A percentile compares a stretch with the other conserved stretches of the same genome.
Evolutionary conservation across 2,113 vertebrate species (phyloP).

Genomic region (Ptilorrhoa leucosticta): DNA sequence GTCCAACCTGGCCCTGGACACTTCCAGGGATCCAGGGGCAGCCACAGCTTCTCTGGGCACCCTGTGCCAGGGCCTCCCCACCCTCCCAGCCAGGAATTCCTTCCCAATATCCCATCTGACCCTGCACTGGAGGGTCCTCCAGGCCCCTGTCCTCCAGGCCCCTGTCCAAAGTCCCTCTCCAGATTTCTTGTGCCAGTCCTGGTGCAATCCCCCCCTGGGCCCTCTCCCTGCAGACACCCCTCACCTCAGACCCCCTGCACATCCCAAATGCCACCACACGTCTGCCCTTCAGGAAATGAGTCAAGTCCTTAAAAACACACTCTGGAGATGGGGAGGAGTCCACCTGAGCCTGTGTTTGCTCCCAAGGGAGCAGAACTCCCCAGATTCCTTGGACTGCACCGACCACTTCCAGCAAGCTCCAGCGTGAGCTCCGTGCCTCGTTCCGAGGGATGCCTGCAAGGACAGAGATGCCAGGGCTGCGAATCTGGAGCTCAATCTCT

Average conservation of each 20-base stretch:
- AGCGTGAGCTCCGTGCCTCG: not conserved
- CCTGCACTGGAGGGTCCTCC: not conserved
- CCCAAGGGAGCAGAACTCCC: not conserved
- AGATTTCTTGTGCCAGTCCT: not conserved
- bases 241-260: not conserved
- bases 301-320: not conserved
- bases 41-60: not conserved
- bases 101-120: rapidly evolving
- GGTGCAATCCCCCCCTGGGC: not conserved
- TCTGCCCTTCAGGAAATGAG: not conserved
- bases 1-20: not conserved
- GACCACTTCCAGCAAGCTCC: not conserved
- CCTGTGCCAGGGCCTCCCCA: not conserved
- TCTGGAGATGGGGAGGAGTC: not conserved
- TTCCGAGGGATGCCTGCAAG: not conserved
- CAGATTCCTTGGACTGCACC: rapidly evolving
- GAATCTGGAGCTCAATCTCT: not conserved
- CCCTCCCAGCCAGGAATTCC: not conserved
- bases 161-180: not conserved
- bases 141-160: not conserved
- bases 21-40: not conserved
- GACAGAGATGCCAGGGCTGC: too few species aligned
- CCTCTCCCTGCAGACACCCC: not conserved
- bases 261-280: not conserved
- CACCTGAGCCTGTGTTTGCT: not conserved